Evolutionary conservation across 2,888 invertebrate genomes (phyloP).

Genomic region (Argynnis bischoffii): DNA sequence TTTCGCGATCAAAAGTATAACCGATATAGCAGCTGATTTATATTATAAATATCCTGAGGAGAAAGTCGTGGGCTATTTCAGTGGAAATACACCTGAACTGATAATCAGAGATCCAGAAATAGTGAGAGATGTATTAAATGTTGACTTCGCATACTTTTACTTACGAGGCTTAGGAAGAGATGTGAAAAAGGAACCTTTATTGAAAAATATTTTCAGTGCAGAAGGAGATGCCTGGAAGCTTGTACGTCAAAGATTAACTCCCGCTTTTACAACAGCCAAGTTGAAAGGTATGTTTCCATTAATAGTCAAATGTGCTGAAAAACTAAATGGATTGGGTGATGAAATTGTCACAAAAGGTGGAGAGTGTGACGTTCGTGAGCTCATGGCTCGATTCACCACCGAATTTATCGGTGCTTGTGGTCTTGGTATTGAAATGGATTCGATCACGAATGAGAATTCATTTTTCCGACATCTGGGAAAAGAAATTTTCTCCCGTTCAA

Average conservation of each 20-base stretch:
- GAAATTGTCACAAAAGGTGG: slow-evolving; percentile 45
- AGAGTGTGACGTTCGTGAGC: slow-evolving; percentile 47
- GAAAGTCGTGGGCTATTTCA: slow-evolving; percentile 62
- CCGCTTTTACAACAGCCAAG: slow-evolving; percentile 65
- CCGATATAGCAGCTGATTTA: slow-evolving; percentile 49
- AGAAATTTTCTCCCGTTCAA: slow-evolving; percentile 47
- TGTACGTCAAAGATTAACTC: slow-evolving; percentile 61
- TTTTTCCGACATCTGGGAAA: slow-evolving; percentile 48
- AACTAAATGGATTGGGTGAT: slow-evolving; percentile 47
- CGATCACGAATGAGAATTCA: slow-evolving; percentile 51
- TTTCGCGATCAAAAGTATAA: slow-evolving; percentile 51
- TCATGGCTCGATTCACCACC: slow-evolving; percentile 56
- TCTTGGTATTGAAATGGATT: slow-evolving; percentile 52
- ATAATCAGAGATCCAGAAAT: slow-evolving; percentile 61
- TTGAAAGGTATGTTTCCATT: slow-evolving; percentile 68
- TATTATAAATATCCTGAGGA: slow-evolving; percentile 61
- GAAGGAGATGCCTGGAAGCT: slow-evolving; percentile 68
- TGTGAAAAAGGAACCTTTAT: slow-evolving; percentile 52
- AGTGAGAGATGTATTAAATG: slow-evolving; percentile 51
- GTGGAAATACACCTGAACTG: slow-evolving; percentile 57
- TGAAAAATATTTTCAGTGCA: slow-evolving; percentile 55
- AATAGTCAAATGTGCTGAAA: slow-evolving; percentile 60
- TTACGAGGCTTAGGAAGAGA: slow-evolving; percentile 54
- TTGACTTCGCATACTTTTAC: slow-evolving; percentile 60
- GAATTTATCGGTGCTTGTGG: slow-evolving; percentile 59